These are phyloP conservation scores for Xiphorhynchus erythropygius DNA, from an alignment of 2,797 vertebrate genomes.

Conservation along the genomic window DNA sequence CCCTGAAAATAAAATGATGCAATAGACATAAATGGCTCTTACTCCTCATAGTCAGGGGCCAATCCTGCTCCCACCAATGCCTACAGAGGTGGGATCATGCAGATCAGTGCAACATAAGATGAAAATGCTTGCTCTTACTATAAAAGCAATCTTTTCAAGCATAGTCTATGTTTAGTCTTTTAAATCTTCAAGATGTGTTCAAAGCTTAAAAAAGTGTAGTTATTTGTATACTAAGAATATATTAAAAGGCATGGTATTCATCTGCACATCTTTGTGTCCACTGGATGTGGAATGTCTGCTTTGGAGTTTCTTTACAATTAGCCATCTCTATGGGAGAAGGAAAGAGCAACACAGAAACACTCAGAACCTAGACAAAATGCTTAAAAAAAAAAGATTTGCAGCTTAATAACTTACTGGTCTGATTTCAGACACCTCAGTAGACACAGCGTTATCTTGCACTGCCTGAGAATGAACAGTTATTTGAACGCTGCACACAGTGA, in stretches of 20 bases:
- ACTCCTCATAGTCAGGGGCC: constrained; percentile 41
- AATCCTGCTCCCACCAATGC: background rate
- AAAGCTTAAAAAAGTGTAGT: constrained; percentile 20
- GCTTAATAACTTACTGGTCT: background rate
- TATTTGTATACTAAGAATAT: constrained; percentile 21
- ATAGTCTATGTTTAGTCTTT: constrained; percentile 44
- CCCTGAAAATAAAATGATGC: constrained; percentile 63
- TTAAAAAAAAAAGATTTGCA: background rate
- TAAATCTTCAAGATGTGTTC: constrained; percentile 1
- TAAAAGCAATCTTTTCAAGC: constrained; percentile 38
- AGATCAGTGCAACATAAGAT: constrained; percentile 58
- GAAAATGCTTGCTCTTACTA: constrained; percentile 55
- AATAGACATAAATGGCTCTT: constrained; percentile 25
- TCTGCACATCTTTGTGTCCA: background rate
- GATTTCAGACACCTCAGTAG: constrained; percentile 10
- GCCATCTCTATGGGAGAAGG: background rate
- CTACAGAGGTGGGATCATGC: constrained; percentile 11
- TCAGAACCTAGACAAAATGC: background rate
- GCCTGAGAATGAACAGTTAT: background rate
- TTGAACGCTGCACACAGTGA: background rate
- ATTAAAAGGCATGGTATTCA: constrained; percentile 3
- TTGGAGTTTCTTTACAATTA: constrained; percentile 7
- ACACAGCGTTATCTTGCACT: background rate
- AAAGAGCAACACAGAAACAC: background rate
- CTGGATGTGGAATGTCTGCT: background rate